These are phyloP conservation scores for Drosophila nikananu DNA, from an alignment of 1,140 invertebrate genomes.

Conservation along the genomic window DNA sequence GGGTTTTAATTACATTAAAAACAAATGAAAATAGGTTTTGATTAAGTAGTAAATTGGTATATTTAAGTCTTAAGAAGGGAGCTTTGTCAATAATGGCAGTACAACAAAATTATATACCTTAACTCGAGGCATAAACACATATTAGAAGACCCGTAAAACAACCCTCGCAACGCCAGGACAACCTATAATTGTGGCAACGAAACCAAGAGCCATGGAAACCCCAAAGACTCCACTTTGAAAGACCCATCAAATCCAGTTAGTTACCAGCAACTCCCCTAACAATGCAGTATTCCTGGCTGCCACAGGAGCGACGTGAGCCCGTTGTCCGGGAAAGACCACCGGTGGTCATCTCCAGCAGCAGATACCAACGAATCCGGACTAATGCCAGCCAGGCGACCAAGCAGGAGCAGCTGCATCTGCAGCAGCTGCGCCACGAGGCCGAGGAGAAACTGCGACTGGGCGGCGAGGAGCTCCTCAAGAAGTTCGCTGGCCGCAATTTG, in stretches of 20 bases:
- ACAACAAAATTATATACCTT: neutral
- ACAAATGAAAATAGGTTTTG: neutral
- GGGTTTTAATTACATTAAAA: neutral
- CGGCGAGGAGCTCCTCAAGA: slow-evolving; percentile 62
- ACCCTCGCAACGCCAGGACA: neutral
- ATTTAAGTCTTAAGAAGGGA: too few relatives aligned
- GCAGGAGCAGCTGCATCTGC: slow-evolving; percentile 36
- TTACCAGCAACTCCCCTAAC: neutral
- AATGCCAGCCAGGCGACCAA: slow-evolving; percentile 49
- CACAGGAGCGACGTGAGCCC: slow-evolving; percentile 60
- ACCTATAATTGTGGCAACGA: neutral
- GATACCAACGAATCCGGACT: slow-evolving; percentile 47
- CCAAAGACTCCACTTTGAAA: neutral
- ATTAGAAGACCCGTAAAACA: neutral
- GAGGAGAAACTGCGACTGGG: slow-evolving; percentile 55
- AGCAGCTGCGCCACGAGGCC: slow-evolving; percentile 28
- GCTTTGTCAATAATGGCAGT: neutral
- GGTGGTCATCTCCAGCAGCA: slow-evolving; percentile 54
- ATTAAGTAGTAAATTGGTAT: neutral
- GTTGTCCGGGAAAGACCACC: slow-evolving; percentile 54
- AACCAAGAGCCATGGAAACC: slow-evolving; percentile 32
- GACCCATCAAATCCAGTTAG: neutral
- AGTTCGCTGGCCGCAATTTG: slow-evolving; percentile 55
- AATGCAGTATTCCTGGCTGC: slow-evolving; percentile 74
- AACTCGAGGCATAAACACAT: neutral